These are phyloP conservation scores for Aplysia californica DNA, from an alignment of 1,140 invertebrate species.

Conservation along the genomic window DNA sequence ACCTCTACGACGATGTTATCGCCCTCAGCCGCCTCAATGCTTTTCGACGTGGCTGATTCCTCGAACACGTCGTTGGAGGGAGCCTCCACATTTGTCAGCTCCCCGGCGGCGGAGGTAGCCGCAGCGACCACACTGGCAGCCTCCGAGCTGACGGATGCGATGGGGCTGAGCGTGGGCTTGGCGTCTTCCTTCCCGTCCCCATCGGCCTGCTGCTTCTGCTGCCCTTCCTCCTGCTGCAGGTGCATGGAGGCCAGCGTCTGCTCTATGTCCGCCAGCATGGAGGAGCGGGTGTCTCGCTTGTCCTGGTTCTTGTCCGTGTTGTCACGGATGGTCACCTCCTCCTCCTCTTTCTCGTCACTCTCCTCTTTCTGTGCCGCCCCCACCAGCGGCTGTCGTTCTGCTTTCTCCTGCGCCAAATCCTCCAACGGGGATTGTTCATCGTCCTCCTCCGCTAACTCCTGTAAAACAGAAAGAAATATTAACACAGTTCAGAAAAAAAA, in stretches of 20 bases:
- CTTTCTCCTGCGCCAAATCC: background rate
- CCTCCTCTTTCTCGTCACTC: background rate
- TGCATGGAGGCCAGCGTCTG: slow-evolving; percentile 23
- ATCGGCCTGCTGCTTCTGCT: background rate
- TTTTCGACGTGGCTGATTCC: too few species aligned
- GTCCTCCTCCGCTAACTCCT: slow-evolving; percentile 12
- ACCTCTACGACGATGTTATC: too few species aligned
- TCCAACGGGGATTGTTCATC: too few species aligned
- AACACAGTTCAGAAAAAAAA: background rate
- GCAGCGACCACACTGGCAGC: background rate
- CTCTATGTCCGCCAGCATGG: slow-evolving; percentile 33
- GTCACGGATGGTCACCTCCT: background rate
- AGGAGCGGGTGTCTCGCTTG: slow-evolving; percentile 10
- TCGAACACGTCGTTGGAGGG: too few species aligned
- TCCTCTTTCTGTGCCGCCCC: background rate
- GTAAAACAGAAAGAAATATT: background rate
- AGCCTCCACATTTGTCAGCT: too few species aligned
- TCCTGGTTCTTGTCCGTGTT: background rate
- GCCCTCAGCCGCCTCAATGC: too few species aligned
- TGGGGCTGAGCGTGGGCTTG: background rate
- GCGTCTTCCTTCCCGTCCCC: too few species aligned
- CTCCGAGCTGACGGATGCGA: too few species aligned
- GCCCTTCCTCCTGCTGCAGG: background rate
- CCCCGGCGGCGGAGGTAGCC: background rate
- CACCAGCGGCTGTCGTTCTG: background rate